These are phyloP conservation scores for Ophion costatus DNA, from an alignment of 2,888 invertebrate genomes.

Conservation along the genomic window DNA sequence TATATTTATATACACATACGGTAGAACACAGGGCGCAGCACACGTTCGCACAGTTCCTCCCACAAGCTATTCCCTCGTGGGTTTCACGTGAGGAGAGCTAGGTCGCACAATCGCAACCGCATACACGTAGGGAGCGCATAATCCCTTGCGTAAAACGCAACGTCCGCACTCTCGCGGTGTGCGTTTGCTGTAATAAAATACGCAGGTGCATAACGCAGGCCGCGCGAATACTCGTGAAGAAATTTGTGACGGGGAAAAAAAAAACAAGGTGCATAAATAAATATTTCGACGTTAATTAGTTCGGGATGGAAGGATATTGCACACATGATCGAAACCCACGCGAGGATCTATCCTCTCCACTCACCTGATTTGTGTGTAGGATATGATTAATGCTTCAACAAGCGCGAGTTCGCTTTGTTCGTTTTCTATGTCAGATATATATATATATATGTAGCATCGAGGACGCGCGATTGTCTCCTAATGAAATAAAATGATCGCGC, in stretches of 20 bases:
- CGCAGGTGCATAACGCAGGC: slow-evolving; percentile 51
- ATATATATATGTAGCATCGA: neutral
- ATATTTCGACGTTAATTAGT: slow-evolving; percentile 54
- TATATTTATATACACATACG: neutral
- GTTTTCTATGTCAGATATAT: neutral
- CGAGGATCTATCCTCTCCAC: slow-evolving; percentile 32
- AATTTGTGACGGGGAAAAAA: slow-evolving; percentile 33
- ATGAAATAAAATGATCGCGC: slow-evolving; percentile 53
- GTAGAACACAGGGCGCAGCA: slow-evolving; percentile 10
- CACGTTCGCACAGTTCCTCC: slow-evolving; percentile 45
- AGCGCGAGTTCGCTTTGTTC: slow-evolving; percentile 9
- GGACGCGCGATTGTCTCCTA: slow-evolving; percentile 43
- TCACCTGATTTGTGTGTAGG: slow-evolving; percentile 55
- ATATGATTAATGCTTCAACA: slow-evolving; percentile 56
- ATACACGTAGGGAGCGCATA: slow-evolving; percentile 35
- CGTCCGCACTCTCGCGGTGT: slow-evolving; percentile 12
- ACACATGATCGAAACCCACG: slow-evolving; percentile 53
- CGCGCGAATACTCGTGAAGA: slow-evolving; percentile 27
- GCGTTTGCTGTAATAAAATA: slow-evolving; percentile 26
- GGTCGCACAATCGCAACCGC: slow-evolving; percentile 56
- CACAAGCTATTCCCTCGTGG: slow-evolving; percentile 62
- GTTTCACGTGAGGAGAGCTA: slow-evolving; percentile 47
- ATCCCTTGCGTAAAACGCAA: slow-evolving; percentile 41
- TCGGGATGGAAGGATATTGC: slow-evolving; percentile 42
- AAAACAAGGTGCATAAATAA: slow-evolving; percentile 25